Base-by-base conservation (phyloP, 2,888 invertebrate species). In the Conistra vaccinii region DNA sequence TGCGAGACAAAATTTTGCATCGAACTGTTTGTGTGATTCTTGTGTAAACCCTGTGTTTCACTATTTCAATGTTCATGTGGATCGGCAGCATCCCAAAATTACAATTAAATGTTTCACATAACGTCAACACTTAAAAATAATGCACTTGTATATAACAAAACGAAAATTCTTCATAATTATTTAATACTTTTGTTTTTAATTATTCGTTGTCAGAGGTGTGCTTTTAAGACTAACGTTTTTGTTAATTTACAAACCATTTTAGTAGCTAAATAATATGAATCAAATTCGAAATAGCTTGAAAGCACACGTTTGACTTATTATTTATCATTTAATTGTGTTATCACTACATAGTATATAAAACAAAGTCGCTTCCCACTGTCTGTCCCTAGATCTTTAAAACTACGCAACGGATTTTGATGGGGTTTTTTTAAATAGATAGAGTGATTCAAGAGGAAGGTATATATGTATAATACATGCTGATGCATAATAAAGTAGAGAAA, bases 141-240 rank as follows among this genome's bases (percentile, higher is more conserved):
- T 73, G 88, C 87, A 87, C 87, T 85, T 87, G 87, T 87, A 87
- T 81, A 86, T 87, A 87, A 88, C 87, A 86, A 88, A 75, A 80
- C 75, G 68, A 69, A 71, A 69, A 65, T 61, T 53, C 53, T 80
- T 53, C 69, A 63, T 79, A n/a, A 72, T 73, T 77, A 48, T 72
- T 70, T 61, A 39, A 35, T 63, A 66, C 23, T 23, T 67, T 48
- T 67, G 32, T 55, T 45, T 65, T 55, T 68, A 76, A 73, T 73
- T n/a, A 78, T 75, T 67, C 26, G 2, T 63, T 42, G 42, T 69
- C 72, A 69, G 45, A 78, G 12, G 62, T 74, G 84, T 77, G 78
- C 69, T 85, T 78, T 81, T 75, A 65, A 4, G 39, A n/a, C 1
- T 32, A 12, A n/a, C 2, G 3, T n/a, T 61, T 39, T 26, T 51